Evolutionary conservation across 2,888 invertebrate species (phyloP), one percentile per base, ranked within the genome.

Genomic region (Macaria liturata): DNA sequence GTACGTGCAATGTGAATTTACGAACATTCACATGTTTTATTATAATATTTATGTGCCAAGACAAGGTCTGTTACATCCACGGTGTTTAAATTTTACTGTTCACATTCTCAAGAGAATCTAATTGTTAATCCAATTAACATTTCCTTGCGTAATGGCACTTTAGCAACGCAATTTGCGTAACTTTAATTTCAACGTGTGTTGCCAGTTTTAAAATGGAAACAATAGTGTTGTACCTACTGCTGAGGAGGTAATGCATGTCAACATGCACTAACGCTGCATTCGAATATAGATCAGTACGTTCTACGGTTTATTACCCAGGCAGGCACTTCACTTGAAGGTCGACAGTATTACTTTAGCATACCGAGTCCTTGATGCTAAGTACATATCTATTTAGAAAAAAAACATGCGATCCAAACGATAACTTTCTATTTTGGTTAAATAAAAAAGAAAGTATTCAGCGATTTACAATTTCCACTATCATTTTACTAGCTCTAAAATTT

Each of bases 221-320:
- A 51, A 39, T 37, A n/a, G 45, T 5, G 37, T 32, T 44, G 49
- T 37, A 6, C 42, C 4, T 51, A 32, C 43, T 30, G 34, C 47
- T 44, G 37, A 62, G 49, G 45, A 48, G 20, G 42, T 8, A 32
- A 53, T 66, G 59, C 66, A 68, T 61, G 66, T 60, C 61, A 60
- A 57, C 61, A 53, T 63, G 64, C 65, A 67, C 58, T 49, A 37
- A 61, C 53, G 43, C 48, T 64, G 49, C 63, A 63, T 46, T 61
- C 46, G 51, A 57, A 61, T 49, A 50, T 61, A 61, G 57, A 63
- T 62, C 57, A 59, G 46, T 34, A 45, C 44, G 32, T 47, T 61
- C 56, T 57, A 59, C 8, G 49, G 49, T 57, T 64, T 61, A 60
- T 59, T 39, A 44, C 46, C 40, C 53, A 46, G 44, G 20, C 20